Evolutionary conservation across 1,140 invertebrate genomes (phyloP).

Genomic region (Mizuhopecten yessoensis): DNA sequence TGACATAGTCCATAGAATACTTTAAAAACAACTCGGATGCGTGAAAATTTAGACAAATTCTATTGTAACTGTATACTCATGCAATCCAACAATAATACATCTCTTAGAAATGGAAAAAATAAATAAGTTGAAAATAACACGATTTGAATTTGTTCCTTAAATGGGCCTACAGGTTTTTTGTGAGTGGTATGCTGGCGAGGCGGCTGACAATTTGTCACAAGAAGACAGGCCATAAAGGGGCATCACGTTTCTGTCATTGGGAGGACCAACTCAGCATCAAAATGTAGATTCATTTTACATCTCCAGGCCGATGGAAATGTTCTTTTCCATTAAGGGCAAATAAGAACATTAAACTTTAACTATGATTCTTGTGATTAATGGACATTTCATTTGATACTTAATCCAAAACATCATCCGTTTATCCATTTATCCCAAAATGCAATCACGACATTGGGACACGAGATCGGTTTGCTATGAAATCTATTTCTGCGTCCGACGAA

Average conservation of each 20-base stretch:
- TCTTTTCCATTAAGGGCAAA: conserved; percentile 33
- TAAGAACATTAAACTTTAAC: conserved; percentile 40
- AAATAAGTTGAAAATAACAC: conserved; percentile 3
- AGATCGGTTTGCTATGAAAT: conserved; percentile 33
- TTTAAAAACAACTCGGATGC: too few species aligned
- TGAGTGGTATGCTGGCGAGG: neutral
- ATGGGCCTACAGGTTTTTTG: conserved; percentile 20
- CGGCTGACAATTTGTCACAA: conserved; percentile 32
- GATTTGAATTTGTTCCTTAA: neutral
- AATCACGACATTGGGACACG: conserved; percentile 31
- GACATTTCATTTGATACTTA: conserved; percentile 39
- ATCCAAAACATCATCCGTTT: conserved; percentile 38
- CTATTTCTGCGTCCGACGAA: conserved; percentile 17
- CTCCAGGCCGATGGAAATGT: conserved; percentile 27
- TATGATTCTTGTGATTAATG: conserved; percentile 35
- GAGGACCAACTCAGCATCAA: neutral
- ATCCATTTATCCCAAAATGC: conserved; percentile 34
- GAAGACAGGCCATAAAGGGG: conserved; percentile 1
- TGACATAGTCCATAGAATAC: too few species aligned
- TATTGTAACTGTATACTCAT: neutral
- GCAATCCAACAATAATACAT: neutral
- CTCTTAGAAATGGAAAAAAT: neutral
- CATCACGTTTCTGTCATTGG: conserved; percentile 32
- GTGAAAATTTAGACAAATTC: too few species aligned
- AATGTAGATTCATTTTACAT: conserved; percentile 40